Evolutionary conservation across 2,113 vertebrate species (phyloP), one percentile per base, ranked within the genome.

Genomic region (Prolemur simus): DNA sequence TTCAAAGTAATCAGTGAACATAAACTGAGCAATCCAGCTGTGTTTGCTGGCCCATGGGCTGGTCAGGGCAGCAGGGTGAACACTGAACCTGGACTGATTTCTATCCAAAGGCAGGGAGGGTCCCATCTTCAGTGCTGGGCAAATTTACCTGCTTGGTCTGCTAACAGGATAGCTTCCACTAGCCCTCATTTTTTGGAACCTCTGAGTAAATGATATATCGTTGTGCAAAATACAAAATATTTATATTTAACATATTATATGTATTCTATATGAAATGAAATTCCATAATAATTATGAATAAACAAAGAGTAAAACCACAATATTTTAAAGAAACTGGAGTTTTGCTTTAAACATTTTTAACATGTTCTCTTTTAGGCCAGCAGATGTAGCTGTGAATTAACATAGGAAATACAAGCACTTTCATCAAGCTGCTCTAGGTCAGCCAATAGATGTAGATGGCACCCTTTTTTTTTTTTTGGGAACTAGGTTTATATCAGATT

Each of bases 331-430:
- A 86, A 85, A 87, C 17, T 56, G 25, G 0, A 74, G n/a, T 52
- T 69, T 8, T 4, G 25, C 20, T 52, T 94, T 78, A 42, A 73
- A 77, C 27, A 45, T 56, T 83, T 64, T 63, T 56, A 74, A 20
- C 71, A 68, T 32, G 54, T 68, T 66, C 13, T 86, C 58, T 45
- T 47, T 71, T 9, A 56, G 54, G 49, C 34, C 87, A 94, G 97
- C 97, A 98, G 98, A 96, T 58, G 98, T 45, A 93, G 98, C 98
- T 97, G 96, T 83, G 68, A 85, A 7, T 86, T 93, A 93, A 88
- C 64, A 90, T 0, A 60, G 86, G 93, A 92, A 77, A 54, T 7
- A 64, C 1, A 27, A 73, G 37, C 20, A 8, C 63, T 80, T 64
- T 63, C 8, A 37, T 92, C 25, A 45, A 27, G 49, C 42, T 88